phyloP scores from a whole-genome alignment of 1,140 invertebrate species.

The Ostrea edulis region DNA sequence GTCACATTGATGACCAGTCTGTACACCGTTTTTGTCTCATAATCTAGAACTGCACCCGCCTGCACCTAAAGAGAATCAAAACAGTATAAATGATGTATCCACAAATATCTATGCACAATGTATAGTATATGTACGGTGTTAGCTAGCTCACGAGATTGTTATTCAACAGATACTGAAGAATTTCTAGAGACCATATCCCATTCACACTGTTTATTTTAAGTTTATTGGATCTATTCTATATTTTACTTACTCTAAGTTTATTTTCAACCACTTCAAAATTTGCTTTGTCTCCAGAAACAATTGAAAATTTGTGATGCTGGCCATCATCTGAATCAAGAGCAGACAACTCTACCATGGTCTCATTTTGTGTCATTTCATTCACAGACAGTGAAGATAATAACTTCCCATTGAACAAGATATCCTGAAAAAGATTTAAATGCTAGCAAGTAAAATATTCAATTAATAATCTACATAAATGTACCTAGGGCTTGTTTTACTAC shows the following conservation, averaged over 20 bases:
- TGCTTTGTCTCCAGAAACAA: slow-evolving; percentile 45
- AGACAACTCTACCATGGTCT: slow-evolving; percentile 52
- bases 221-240: neutral
- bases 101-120: neutral
- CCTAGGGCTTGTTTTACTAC: no score
- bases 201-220: neutral
- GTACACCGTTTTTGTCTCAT: slow-evolving; percentile 49
- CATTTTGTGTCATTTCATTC: slow-evolving; percentile 54
- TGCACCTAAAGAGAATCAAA: slow-evolving; percentile 38
- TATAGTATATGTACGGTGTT: neutral
- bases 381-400: slow-evolving; percentile 48
- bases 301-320: slow-evolving; percentile 57
- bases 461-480: no score
- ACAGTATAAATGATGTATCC: neutral
- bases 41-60: slow-evolving; percentile 48
- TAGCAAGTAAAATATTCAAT: neutral
- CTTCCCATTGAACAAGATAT: slow-evolving; percentile 61
- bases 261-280: slow-evolving; percentile 57
- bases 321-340: slow-evolving; percentile 62
- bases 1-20: slow-evolving; percentile 50
- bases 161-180: no score
- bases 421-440: slow-evolving; percentile 61
- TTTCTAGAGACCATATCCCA: no score
- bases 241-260: slow-evolving; percentile 57
- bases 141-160: no score